Evolutionary conservation across 2,113 vertebrate species (phyloP).

Genomic region (Prinia subflava): DNA sequence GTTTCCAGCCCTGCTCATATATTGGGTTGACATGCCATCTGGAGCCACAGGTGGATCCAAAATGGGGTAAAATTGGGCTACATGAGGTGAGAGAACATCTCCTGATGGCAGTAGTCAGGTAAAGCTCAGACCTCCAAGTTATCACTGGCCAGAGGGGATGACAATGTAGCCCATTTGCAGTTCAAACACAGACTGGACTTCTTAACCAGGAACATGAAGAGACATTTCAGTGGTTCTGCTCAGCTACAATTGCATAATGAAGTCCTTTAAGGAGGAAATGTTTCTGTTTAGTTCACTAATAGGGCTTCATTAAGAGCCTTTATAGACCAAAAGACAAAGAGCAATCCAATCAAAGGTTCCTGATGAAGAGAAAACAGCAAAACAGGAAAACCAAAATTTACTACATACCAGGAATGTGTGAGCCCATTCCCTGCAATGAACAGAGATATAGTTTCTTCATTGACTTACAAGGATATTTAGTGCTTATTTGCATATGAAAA

Average conservation of each 20-base stretch:
- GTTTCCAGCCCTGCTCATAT: neutral
- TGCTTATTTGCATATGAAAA: neutral
- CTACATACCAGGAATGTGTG: neutral
- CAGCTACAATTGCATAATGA: neutral
- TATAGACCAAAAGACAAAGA: conserved; percentile 7
- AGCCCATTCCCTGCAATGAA: neutral
- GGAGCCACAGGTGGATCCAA: neutral
- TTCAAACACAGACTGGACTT: neutral
- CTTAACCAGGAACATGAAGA: neutral
- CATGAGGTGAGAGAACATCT: accelerated
- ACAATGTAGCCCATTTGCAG: accelerated
- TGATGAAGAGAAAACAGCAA: neutral
- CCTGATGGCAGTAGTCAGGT: neutral
- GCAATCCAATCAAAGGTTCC: neutral
- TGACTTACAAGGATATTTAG: neutral
- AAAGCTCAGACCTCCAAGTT: neutral
- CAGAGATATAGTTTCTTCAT: neutral
- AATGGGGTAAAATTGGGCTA: neutral
- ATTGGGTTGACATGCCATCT: neutral
- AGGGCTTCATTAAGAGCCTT: conserved; percentile 5
- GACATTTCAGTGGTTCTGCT: neutral
- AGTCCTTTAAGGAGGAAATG: conserved; percentile 21
- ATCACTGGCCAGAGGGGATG: neutral
- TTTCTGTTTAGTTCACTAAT: conserved; percentile 44
- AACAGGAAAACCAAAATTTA: neutral